Evolutionary conservation across 2,797 vertebrate species (phyloP), one percentile per base, ranked within the genome.

Genomic region (Megalops cyprinoides): DNA sequence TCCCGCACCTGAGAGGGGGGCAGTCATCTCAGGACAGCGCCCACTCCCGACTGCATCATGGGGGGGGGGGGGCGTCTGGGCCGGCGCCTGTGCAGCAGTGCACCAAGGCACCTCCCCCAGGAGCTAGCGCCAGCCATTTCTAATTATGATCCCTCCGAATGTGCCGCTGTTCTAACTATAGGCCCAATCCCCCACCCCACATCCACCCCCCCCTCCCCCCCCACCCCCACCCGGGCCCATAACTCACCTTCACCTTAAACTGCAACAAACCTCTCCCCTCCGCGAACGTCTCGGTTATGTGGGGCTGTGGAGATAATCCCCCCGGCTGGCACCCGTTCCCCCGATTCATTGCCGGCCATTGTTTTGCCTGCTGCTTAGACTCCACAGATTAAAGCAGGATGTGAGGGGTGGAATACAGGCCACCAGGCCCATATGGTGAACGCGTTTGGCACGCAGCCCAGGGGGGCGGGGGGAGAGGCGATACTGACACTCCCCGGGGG

Each of bases 381-480:
- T 9, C 15, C 18, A 3, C 2, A 15, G 51, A 53, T 65, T 65
- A 18, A 18, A 15, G 58, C 2, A 31, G 46, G 10, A 10, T 4
- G 4, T 48, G 46, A 10, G 31, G 25, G 25, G 9, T n/a, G 31
- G 39, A 46, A 15, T 6, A n/a, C 39, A 23, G 44, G 77, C 76
- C 23, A 44, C 65, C 51, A 55, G 76, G 84, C 23, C 58, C 51
- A 23, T 82, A 77, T 82, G 82, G 81, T 58, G 65, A 77, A 73
- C 84, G 87, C 76, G 82, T 83, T 82, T 83, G 80, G 65, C 84
- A 85, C 81, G 81, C 73, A 76, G 77, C 82, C 80, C 79, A 79
- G 46, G 73, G 74, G 85, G 78, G n/a, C n/a, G n/a, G n/a, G n/a
- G n/a, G n/a, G n/a, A n/a, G n/a, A n/a, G n/a, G n/a, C n/a, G n/a